A percentile compares a stretch with the other conserved stretches of the same genome.
These are phyloP conservation scores for Fopius arisanus DNA, from an alignment of 1,140 invertebrate genomes.

Conservation along the genomic window DNA sequence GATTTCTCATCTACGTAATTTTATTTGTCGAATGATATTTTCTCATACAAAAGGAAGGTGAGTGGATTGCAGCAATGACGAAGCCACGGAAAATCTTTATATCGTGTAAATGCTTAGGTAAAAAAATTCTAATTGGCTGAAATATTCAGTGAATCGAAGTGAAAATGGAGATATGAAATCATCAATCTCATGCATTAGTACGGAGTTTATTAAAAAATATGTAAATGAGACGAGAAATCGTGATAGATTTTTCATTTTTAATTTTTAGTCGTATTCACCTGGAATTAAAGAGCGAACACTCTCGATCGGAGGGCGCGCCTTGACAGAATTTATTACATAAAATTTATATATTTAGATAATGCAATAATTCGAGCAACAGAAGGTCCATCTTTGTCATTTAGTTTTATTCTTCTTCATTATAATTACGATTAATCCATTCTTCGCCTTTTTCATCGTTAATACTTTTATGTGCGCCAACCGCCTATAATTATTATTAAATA, in stretches of 20 bases:
- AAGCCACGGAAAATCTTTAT: not conserved
- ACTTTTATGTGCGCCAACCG: slow-evolving; percentile 32
- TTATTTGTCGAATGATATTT: not conserved
- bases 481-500: slow-evolving; percentile 43
- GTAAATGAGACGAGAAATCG: not conserved
- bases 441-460: slow-evolving; percentile 30
- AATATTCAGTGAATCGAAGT: not conserved
- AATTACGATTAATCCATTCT: slow-evolving; percentile 20
- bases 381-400: slow-evolving; percentile 40
- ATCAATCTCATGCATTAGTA: not conserved
- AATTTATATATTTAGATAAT: slow-evolving; percentile 53
- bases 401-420: slow-evolving; percentile 35
- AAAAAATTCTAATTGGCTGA: not conserved
- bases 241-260: not conserved
- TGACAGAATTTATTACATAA: slow-evolving; percentile 55
- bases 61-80: not conserved
- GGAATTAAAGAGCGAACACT: slow-evolving; percentile 35
- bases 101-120: not conserved
- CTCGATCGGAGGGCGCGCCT: slow-evolving; percentile 45
- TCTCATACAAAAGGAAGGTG: not conserved
- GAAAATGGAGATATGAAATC: not conserved
- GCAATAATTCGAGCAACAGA: slow-evolving; percentile 53
- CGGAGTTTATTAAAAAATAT: not conserved
- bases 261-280: slow-evolving; percentile 13
- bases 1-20: not conserved